A percentile compares a stretch with the other conserved stretches of the same genome.
These are phyloP conservation scores for human DNA, from an alignment of 2,113 vertebrate species.

Conservation along the genomic window DNA sequence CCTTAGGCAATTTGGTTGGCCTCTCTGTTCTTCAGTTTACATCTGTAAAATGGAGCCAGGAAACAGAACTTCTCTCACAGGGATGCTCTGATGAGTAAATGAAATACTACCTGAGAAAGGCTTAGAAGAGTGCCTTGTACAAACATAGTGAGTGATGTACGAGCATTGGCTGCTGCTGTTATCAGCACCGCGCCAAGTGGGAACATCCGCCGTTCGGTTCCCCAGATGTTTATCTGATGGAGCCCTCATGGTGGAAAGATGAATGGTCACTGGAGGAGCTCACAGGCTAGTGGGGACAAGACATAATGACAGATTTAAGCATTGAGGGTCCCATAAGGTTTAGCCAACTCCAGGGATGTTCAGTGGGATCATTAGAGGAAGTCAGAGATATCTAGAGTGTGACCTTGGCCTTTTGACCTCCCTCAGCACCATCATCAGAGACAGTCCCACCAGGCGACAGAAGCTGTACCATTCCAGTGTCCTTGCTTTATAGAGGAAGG, in stretches of 20 bases:
- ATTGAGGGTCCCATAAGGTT: background rate
- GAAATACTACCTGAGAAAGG: background rate
- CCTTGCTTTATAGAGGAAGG: background rate
- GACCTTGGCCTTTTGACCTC: background rate
- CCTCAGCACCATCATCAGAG: background rate
- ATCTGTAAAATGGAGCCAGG: background rate
- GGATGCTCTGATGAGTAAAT: background rate
- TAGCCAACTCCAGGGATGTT: background rate
- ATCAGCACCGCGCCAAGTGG: too few species aligned
- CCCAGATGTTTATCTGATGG: background rate
- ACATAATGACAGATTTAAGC: background rate
- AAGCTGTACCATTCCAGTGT: background rate
- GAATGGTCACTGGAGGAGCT: background rate
- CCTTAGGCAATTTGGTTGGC: background rate
- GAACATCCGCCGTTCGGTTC: background rate
- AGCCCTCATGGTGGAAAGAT: background rate
- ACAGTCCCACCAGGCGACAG: background rate
- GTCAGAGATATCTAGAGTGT: background rate
- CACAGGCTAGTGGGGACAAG: background rate
- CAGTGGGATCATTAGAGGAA: background rate
- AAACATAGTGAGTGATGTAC: rapidly evolving
- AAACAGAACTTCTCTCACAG: background rate
- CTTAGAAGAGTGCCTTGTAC: background rate
- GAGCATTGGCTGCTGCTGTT: rapidly evolving
- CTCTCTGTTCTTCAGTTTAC: background rate